These are phyloP conservation scores for Neodiprion fabricii DNA, from an alignment of 1,140 invertebrate genomes.

Conservation along the genomic window DNA sequence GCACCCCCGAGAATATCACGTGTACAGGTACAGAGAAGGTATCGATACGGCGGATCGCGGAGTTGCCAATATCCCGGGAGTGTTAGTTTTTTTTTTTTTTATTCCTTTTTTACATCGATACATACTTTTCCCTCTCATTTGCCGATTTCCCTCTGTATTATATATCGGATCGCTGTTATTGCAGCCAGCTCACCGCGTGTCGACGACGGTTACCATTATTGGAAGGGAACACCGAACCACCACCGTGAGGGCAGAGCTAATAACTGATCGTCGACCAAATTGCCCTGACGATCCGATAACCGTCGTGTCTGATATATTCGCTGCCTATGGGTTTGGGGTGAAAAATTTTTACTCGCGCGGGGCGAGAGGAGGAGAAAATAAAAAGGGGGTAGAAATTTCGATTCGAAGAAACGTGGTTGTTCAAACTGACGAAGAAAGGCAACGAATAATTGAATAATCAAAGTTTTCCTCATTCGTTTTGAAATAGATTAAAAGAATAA, in stretches of 20 bases:
- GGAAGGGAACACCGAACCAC: not conserved
- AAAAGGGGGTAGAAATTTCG: no score
- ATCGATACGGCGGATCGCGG: not conserved
- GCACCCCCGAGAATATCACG: not conserved
- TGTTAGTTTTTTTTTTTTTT: not conserved
- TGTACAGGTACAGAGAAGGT: not conserved
- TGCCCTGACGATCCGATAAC: slow-evolving; percentile 1
- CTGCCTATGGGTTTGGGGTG: no score
- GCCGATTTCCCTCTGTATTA: not conserved
- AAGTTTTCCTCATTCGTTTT: no score
- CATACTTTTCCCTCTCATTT: slow-evolving; percentile 1
- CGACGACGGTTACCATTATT: not conserved
- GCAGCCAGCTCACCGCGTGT: not conserved
- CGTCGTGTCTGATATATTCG: not conserved
- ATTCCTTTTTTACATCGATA: not conserved
- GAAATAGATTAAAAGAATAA: no score
- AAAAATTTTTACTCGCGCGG: no score
- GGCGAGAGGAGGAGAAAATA: no score
- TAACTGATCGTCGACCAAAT: not conserved
- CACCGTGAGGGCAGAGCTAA: not conserved
- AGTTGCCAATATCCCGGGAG: not conserved
- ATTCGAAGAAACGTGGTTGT: no score
- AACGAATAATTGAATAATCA: no score
- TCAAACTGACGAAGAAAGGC: no score
- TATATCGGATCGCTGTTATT: not conserved